Evolutionary conservation across 1,140 invertebrate genomes (phyloP), one percentile per base, ranked within the genome.

Genomic region (Liolophura sinensis): DNA sequence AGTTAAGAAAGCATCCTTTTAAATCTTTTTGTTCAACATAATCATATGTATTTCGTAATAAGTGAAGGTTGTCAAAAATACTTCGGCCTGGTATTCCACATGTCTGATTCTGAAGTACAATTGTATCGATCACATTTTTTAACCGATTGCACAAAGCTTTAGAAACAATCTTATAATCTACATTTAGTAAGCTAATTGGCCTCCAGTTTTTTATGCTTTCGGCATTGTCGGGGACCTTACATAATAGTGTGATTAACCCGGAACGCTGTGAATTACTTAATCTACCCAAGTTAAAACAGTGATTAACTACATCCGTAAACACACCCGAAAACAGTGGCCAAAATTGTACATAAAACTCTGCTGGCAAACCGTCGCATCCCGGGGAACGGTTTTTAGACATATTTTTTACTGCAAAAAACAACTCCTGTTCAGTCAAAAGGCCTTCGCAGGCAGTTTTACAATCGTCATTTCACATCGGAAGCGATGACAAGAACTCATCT

Each of bases 341-440:
- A 25, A 62, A 62, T 12, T 1, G 1, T 16, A 62, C 20, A 46
- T 62, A 62, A 62, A 62, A 62, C 50, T 62, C 61, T 14, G 27
- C 12, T 3, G 47, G 14, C 4, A 62, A n/a, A 15, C 61, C 61
- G 51, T 62, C 61, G n/a, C 24, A 25, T 1, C 61, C 61, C 16
- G 61, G 61, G 5, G 48, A 52, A 40, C 31, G 31, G 9, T 40
- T 5, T 40, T 40, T 40, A 40, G 3, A 40, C 31, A 40, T 40
- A 40, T 9, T 9, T 5, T 40, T 40, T 40, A 40, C 31, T n/a
- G n/a, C n/a, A n/a, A n/a, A n/a, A n/a, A n/a, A n/a, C n/a, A n/a
- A n/a, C n/a, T n/a, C n/a, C n/a, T n/a, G n/a, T n/a, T n/a, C n/a
- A n/a, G n/a, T n/a, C n/a, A n/a, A n/a, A n/a, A n/a, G n/a, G n/a